A percentile compares a stretch with the other conserved stretches of the same genome.
These are phyloP conservation scores for Saimiri boliviensis DNA, from an alignment of 2,113 vertebrate genomes.

Conservation along the genomic window DNA sequence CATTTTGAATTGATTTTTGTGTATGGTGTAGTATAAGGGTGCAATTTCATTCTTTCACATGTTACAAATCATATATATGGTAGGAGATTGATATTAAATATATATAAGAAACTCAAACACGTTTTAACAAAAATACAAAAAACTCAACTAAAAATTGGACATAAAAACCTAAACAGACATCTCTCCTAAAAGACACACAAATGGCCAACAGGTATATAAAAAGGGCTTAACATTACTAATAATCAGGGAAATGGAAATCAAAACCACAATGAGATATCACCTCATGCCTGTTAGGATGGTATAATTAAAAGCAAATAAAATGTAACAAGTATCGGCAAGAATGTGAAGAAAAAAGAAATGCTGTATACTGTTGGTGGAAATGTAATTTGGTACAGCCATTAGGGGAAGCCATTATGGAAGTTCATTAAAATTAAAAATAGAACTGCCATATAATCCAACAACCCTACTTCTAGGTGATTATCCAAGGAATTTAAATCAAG, in stretches of 20 bases:
- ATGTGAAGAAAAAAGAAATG: neutral
- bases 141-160: too few species aligned
- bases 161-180: too few species aligned
- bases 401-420: neutral
- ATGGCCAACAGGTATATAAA: neutral
- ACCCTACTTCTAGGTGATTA: neutral
- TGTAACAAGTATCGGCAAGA: neutral
- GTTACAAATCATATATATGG: neutral
- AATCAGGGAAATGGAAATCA: neutral
- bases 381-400: neutral
- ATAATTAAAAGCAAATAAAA: neutral
- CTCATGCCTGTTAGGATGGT: neutral
- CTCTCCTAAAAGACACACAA: too few species aligned
- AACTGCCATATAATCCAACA: neutral
- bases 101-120: too few species aligned
- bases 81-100: too few species aligned
- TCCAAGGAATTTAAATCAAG: neutral
- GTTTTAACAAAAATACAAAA: too few species aligned
- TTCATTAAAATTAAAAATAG: neutral
- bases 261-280: neutral
- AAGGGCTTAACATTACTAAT: neutral
- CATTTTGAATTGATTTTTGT: neutral
- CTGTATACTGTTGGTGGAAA: neutral
- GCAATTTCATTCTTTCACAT: neutral
- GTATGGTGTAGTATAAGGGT: neutral